Base-by-base conservation (phyloP, 1,140 invertebrate species). In the Capitella teleta region DNA sequence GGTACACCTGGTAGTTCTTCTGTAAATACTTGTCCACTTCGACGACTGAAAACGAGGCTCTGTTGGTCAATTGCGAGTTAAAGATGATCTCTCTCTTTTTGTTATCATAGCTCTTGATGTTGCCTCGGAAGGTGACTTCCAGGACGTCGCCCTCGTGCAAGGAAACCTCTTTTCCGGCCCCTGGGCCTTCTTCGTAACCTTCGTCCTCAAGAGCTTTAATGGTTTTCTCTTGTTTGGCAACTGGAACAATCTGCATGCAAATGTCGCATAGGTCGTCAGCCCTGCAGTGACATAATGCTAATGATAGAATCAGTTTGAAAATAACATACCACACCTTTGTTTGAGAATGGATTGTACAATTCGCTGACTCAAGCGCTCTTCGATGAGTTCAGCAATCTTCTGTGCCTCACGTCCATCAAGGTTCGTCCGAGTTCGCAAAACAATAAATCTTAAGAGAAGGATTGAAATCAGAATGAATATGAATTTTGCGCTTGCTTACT, bases 11-110 rank as follows among this genome's bases (percentile, higher is more conserved):
- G 28, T 66, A 68, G 47, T 61, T 64, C 48, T 58, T 62, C 52
- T 68, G 63, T 16, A 68, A 52, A 41, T 62, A 68, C 41, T 57
- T 58, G 43, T 67, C 61, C 0, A 62, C 59, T 42, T 68, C 66
- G 19, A 51, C 51, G 1, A 61, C 50, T 16, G 53, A 51, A 24
- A 66, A 59, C 5, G 51, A 37, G 0, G 58, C 45, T 10, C 51
- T 47, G 0, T 57, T 57, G 16, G 48, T 21, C 14, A 68, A 36
- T 43, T 66, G 62, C 1, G 64, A 62, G 52, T 66, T 64, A 49
- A 58, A 68, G 3, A 56, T 50, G 25, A 66, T 32, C 41, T 28
- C 25, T n/a, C 40, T 38, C 14, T 53, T 38, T 8, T 32, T 14
- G 8, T 16, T 16, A 28, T 53, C 28, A 32, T 32, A 21, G 32